phyloP scores from a whole-genome alignment of 1,140 invertebrate genomes.

The Piezodorus guildinii region DNA sequence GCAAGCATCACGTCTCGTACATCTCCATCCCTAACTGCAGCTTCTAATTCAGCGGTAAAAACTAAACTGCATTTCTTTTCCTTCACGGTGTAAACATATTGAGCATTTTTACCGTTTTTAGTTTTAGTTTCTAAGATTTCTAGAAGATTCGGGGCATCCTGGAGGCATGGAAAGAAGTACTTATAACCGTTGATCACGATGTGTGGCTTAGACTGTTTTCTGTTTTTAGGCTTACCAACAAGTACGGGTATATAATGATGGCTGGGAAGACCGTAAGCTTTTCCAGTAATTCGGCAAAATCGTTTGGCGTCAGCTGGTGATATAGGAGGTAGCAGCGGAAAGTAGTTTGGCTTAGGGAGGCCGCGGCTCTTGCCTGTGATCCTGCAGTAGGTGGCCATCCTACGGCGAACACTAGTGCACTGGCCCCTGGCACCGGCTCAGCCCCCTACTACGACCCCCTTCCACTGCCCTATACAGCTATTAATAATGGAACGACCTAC shows the following conservation, averaged over 20 bases:
- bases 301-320: slow-evolving; percentile 67
- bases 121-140: slow-evolving; percentile 49
- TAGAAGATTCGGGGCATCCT: slow-evolving; percentile 48
- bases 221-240: slow-evolving; percentile 40
- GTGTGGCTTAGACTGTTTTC: slow-evolving; percentile 38
- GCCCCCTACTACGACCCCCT: too few relatives aligned
- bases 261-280: slow-evolving; percentile 59
- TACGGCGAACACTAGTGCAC: too few relatives aligned
- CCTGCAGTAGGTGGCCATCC: slow-evolving; percentile 49
- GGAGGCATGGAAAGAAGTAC: slow-evolving; percentile 58
- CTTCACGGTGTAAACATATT: slow-evolving; percentile 61
- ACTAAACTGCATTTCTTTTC: slow-evolving; percentile 61
- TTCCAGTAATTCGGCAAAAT: slow-evolving; percentile 68
- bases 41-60: slow-evolving; percentile 60
- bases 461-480: too few relatives aligned
- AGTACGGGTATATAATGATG: slow-evolving; percentile 69
- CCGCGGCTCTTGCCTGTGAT: slow-evolving; percentile 68
- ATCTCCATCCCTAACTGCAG: slow-evolving; percentile 61
- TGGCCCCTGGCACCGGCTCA: too few relatives aligned
- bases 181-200: slow-evolving; percentile 54
- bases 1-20: slow-evolving; percentile 63
- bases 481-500: too few relatives aligned
- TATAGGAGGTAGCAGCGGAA: slow-evolving; percentile 65
- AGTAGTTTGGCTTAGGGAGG: slow-evolving; percentile 70
- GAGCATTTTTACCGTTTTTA: slow-evolving; percentile 37